These are phyloP conservation scores for Patella caerulea DNA, from an alignment of 2,888 invertebrate genomes.

Conservation along the genomic window DNA sequence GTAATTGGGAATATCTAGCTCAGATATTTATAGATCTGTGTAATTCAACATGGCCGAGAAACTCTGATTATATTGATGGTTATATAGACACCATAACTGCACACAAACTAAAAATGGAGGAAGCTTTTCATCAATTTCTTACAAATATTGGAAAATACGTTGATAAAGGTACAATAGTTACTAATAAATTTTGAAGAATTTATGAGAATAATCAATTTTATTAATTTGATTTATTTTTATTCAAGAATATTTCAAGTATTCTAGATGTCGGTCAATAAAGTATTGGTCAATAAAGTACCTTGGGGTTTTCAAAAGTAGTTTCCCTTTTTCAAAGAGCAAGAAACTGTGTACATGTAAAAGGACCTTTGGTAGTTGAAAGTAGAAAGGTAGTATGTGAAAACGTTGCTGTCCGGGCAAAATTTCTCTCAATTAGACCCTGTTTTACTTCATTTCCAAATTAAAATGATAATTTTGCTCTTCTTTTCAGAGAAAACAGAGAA, in stretches of 20 bases:
- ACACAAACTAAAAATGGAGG: background rate
- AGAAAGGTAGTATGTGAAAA: too few relatives aligned
- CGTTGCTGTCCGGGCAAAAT: too few relatives aligned
- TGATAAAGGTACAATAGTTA: background rate
- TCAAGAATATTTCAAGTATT: too few relatives aligned
- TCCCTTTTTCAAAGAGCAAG: too few relatives aligned
- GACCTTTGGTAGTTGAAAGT: too few relatives aligned
- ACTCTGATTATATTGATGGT: background rate
- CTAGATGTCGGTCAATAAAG: too few relatives aligned
- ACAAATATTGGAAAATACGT: background rate
- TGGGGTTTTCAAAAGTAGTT: too few relatives aligned
- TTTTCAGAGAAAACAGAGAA: background rate
- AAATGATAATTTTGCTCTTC: background rate
- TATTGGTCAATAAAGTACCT: too few relatives aligned
- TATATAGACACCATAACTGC: background rate
- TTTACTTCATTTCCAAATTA: background rate
- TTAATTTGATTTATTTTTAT: too few relatives aligned
- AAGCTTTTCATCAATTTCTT: background rate
- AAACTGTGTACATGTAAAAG: too few relatives aligned
- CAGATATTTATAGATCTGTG: slow-evolving; percentile 15
- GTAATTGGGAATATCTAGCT: slow-evolving; percentile 22
- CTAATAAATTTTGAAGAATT: background rate
- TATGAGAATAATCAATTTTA: background rate
- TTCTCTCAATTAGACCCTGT: background rate
- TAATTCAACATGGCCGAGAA: background rate